Conservation (phyloP, 30 jellyfish, hydroid and myxozoan species). For the Aurelia sp. region DNA sequence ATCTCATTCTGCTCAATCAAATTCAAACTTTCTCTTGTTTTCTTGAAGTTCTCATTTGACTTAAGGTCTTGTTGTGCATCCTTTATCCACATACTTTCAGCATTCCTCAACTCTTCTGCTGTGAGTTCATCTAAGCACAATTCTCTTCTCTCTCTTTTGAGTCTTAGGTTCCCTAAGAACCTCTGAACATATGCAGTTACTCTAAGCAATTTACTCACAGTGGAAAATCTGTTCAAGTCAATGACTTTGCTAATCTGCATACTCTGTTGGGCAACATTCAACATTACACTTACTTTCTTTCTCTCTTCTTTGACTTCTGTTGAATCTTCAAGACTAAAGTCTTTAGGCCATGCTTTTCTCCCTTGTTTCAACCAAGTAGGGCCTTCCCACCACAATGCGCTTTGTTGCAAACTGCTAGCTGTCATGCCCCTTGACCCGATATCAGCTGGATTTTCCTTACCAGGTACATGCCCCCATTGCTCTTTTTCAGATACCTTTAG, state of each 20-base stretch:
- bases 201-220: neutral
- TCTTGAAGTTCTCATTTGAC: neutral
- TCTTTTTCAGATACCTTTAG: neutral
- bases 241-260: neutral
- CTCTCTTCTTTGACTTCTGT: neutral
- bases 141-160: neutral
- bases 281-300: neutral
- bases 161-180: neutral
- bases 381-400: slow-evolving; percentile 13
- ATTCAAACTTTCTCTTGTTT: neutral
- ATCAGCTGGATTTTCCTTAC: neutral
- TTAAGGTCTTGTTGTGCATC: neutral
- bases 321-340: neutral
- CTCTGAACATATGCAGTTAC: slow-evolving; percentile 6
- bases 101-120: neutral
- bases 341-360: neutral
- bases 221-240: neutral
- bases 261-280: neutral
- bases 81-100: neutral
- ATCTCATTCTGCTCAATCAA: neutral
- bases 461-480: neutral
- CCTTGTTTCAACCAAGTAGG: neutral
- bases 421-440: slow-evolving; percentile 5
- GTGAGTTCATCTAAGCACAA: neutral
- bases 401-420: neutral